Percentiles rank a stretch among this genome's conserved stretches.
Evolutionary conservation across 2,113 vertebrate species (phyloP).

Genomic region (Scolopax mira): DNA sequence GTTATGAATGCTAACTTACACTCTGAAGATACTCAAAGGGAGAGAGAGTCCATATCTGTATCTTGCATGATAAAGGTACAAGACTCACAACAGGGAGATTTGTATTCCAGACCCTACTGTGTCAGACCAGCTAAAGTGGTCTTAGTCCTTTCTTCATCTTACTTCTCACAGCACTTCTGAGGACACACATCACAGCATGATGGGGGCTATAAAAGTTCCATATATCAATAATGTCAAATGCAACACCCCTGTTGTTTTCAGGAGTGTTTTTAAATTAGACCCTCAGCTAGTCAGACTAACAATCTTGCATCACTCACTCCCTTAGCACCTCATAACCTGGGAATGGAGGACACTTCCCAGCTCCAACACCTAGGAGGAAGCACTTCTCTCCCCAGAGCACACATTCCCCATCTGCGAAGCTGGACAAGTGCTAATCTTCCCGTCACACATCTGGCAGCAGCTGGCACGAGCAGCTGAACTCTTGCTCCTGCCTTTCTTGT

Average conservation of each 20-base stretch:
- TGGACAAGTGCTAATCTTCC: neutral
- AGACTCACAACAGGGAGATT: neutral
- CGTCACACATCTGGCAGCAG: fast-evolving
- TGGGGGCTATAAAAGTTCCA: neutral
- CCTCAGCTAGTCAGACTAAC: neutral
- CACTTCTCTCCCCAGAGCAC: neutral
- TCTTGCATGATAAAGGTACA: neutral
- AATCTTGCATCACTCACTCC: neutral
- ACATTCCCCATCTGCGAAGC: neutral
- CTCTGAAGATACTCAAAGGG: neutral
- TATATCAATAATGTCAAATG: neutral
- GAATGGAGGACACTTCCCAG: neutral
- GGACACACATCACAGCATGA: neutral
- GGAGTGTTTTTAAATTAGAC: neutral
- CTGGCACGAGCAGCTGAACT: neutral
- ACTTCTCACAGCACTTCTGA: neutral
- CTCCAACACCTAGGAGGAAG: neutral
- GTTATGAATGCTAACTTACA: neutral
- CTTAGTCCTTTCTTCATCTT: neutral
- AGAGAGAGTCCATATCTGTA: neutral
- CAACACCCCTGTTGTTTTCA: neutral
- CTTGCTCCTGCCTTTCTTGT: neutral
- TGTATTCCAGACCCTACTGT: neutral
- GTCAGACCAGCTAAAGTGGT: neutral
- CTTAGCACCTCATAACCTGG: neutral